Evolutionary conservation across 2,113 vertebrate genomes (phyloP).

Genomic region (Syrrhaptes paradoxus): DNA sequence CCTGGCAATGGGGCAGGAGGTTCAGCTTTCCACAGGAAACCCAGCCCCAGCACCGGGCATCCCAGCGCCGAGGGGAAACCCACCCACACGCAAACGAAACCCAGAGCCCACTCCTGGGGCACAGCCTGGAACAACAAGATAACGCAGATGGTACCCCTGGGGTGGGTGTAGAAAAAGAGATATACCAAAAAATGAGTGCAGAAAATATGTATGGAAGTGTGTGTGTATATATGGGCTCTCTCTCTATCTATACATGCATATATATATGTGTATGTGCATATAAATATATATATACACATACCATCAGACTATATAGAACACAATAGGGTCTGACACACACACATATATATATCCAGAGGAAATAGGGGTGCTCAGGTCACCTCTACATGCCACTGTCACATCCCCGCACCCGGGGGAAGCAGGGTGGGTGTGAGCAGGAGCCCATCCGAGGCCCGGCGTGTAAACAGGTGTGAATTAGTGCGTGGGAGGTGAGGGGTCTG

Average conservation of each 20-base stretch:
- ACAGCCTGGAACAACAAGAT: background rate
- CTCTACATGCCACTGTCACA: background rate
- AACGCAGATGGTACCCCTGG: background rate
- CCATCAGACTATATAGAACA: background rate
- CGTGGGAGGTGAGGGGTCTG: background rate
- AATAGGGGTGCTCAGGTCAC: background rate
- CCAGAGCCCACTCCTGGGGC: background rate
- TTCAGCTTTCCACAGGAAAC: background rate
- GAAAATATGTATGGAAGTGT: accelerated
- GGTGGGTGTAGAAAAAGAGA: accelerated
- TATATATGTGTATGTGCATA: accelerated
- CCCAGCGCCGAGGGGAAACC: background rate
- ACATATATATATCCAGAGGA: background rate
- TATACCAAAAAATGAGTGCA: background rate
- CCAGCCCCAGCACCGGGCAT: background rate
- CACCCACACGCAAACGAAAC: background rate
- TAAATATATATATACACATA: accelerated
- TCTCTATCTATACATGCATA: background rate
- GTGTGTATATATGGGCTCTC: no score
- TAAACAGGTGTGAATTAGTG: background rate
- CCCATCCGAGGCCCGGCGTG: background rate
- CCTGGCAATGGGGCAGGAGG: background rate
- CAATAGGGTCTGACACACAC: background rate
- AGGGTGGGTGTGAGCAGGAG: background rate
- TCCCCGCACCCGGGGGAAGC: background rate